These are phyloP conservation scores for Megaceryle alcyon DNA, from an alignment of 2,797 vertebrate genomes.

Conservation along the genomic window DNA sequence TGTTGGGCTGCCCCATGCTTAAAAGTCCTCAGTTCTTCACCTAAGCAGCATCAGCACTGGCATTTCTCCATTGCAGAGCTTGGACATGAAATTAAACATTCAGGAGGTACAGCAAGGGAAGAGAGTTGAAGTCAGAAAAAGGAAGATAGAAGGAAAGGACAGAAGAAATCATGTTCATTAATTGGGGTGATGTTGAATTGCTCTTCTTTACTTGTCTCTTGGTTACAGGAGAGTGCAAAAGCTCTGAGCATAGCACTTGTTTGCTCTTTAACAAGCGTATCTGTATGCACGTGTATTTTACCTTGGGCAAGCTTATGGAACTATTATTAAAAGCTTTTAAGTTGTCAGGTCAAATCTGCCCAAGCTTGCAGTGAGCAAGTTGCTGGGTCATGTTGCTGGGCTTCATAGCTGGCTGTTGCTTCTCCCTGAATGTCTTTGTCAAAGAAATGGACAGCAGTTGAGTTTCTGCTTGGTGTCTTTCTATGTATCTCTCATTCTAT, in stretches of 20 bases:
- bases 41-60: background rate
- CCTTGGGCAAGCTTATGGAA: background rate
- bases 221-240: background rate
- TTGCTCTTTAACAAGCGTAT: background rate
- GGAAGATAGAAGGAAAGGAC: background rate
- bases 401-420: fast-evolving
- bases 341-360: background rate
- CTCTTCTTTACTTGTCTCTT: background rate
- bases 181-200: background rate
- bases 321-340: background rate
- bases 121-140: background rate
- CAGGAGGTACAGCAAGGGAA: background rate
- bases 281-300: background rate
- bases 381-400: background rate
- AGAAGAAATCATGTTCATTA: background rate
- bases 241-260: background rate
- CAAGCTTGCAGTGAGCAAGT: background rate
- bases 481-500: background rate
- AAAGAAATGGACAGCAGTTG: background rate
- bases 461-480: background rate
- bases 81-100: background rate
- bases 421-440: background rate
- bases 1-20: background rate
- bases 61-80: background rate
- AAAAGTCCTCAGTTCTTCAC: background rate